Conservation (phyloP, 2,888 invertebrate genomes). For the Neoascia interrupta region DNA sequence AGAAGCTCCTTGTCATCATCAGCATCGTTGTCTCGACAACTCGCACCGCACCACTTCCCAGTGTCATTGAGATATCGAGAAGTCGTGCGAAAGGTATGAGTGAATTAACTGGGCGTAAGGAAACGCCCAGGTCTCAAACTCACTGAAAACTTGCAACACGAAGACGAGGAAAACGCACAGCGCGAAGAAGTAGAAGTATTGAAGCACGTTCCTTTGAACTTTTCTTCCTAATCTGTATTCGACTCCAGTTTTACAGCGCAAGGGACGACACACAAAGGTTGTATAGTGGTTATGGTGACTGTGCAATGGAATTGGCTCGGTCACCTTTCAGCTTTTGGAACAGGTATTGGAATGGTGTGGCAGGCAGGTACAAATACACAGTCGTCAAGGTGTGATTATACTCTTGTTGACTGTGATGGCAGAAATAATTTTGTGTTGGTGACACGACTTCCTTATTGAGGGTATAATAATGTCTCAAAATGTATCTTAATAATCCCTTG, state of each 20-base stretch:
- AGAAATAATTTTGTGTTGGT: constrained; percentile 35
- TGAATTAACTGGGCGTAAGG: constrained; percentile 53
- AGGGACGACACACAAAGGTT: constrained; percentile 45
- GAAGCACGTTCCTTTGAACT: constrained; percentile 67
- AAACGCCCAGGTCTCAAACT: constrained; percentile 50
- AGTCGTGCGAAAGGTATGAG: constrained; percentile 61
- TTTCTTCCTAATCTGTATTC: constrained; percentile 62
- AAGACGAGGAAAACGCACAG: constrained; percentile 41
- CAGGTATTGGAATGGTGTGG: not conserved
- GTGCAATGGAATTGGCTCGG: constrained; percentile 13
- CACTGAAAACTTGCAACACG: constrained; percentile 46
- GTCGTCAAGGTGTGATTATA: constrained; percentile 57
- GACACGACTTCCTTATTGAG: constrained; percentile 20
- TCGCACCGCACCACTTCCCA: constrained; percentile 25
- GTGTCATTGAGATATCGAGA: constrained; percentile 63
- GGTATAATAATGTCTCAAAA: no score
- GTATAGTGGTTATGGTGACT: constrained; percentile 16
- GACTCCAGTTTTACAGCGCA: constrained; percentile 47
- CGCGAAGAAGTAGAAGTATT: constrained; percentile 41
- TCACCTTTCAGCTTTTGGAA: constrained; percentile 15
- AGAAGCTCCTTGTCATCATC: constrained; percentile 40
- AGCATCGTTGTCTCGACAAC: constrained; percentile 30
- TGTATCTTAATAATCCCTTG: no score
- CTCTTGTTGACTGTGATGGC: constrained; percentile 42
- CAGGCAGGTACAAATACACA: not conserved